A percentile compares a stretch with the other conserved stretches of the same genome.
These are phyloP conservation scores for Melinaea menophilus DNA, from an alignment of 2,888 invertebrate species.

Conservation along the genomic window DNA sequence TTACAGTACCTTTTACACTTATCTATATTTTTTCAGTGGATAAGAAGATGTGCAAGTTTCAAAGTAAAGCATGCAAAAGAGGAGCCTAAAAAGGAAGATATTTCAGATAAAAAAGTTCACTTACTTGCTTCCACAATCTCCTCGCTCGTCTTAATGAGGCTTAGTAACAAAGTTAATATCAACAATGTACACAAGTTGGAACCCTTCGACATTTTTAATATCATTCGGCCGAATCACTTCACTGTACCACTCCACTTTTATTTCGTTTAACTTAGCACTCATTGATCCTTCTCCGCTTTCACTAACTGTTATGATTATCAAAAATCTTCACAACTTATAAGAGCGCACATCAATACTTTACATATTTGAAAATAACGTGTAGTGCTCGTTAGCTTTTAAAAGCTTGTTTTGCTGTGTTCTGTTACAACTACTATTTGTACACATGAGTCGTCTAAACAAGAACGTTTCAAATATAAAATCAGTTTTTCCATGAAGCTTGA, in stretches of 20 bases:
- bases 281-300: constrained; percentile 44
- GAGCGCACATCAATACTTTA: neutral
- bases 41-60: too few relatives aligned
- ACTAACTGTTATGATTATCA: constrained; percentile 10
- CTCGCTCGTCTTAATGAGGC: constrained; percentile 53
- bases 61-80: too few relatives aligned
- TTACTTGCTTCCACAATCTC: constrained; percentile 68
- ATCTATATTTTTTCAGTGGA: too few relatives aligned
- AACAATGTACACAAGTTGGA: constrained; percentile 48
- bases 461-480: too few relatives aligned
- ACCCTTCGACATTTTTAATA: constrained; percentile 29
- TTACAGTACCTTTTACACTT: too few relatives aligned
- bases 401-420: neutral
- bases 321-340: neutral
- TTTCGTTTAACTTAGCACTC: constrained; percentile 44
- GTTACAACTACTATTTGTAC: neutral
- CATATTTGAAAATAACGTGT: neutral
- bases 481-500: neutral
- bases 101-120: constrained; percentile 34
- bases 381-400: neutral
- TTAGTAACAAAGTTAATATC: constrained; percentile 47
- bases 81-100: neutral
- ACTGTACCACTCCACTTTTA: constrained; percentile 29
- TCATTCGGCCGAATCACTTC: constrained; percentile 21
- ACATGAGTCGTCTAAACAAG: neutral